Percentiles rank a stretch among this genome's conserved stretches.
phyloP scores from a whole-genome alignment of 2,888 invertebrate species.

The Blomia tropicalis region DNA sequence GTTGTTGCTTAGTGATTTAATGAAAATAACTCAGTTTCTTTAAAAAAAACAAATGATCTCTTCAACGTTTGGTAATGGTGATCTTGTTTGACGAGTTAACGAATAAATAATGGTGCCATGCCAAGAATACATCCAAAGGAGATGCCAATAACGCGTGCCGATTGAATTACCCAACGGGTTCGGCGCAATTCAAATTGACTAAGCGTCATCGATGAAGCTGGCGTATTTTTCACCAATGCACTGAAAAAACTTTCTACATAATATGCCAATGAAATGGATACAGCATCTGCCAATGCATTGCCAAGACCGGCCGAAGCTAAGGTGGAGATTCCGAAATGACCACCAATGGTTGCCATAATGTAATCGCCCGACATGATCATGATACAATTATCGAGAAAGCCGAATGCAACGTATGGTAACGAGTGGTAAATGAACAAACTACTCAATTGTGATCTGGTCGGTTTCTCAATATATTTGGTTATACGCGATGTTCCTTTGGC shows the following conservation, averaged over 20 bases:
- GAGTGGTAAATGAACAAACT: not conserved
- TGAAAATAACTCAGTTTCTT: too few species aligned
- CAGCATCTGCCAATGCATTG: not conserved
- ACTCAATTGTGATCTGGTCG: not conserved
- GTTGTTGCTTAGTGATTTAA: too few species aligned
- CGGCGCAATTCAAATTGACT: not conserved
- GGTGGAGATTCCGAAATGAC: not conserved
- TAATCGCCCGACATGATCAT: not conserved
- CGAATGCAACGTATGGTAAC: conserved; percentile 8
- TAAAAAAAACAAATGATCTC: too few species aligned
- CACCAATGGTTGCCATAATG: not conserved
- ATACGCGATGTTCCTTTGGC: not conserved
- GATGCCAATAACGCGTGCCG: conserved; percentile 2
- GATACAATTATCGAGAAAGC: conserved; percentile 4
- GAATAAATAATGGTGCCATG: not conserved
- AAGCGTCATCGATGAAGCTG: not conserved
- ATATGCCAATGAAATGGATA: not conserved
- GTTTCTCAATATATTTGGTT: not conserved
- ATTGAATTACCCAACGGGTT: not conserved
- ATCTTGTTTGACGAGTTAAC: too few species aligned
- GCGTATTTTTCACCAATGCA: not conserved
- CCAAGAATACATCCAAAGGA: not conserved
- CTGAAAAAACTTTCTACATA: not conserved
- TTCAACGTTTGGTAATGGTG: too few species aligned
- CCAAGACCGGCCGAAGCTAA: not conserved